Percentiles rank a stretch among this genome's conserved stretches.
Evolutionary conservation across 2,113 vertebrate genomes (phyloP).

Genomic region (Acrocephalus arundinaceus): DNA sequence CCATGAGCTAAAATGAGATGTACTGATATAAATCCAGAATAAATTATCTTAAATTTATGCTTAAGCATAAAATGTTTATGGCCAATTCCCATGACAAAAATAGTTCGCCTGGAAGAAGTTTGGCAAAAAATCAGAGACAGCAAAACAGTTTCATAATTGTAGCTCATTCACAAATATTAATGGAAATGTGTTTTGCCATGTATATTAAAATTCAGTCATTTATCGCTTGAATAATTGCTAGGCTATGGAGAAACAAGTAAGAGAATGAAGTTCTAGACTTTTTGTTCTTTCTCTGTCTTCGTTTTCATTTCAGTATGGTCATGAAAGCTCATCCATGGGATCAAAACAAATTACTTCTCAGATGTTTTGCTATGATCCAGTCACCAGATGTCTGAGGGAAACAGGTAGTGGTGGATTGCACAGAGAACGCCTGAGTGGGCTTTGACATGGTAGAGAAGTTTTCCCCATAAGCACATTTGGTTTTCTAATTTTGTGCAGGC

Average conservation of each 20-base stretch:
- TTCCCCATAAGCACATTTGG: neutral
- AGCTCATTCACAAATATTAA: neutral
- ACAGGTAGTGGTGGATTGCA: neutral
- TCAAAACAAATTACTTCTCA: neutral
- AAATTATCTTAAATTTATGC: neutral
- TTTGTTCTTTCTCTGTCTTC: neutral
- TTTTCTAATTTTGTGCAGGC: constrained; percentile 33
- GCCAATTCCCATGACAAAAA: neutral
- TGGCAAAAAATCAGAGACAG: neutral
- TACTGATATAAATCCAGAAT: neutral
- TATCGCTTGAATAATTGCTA: neutral
- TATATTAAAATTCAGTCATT: neutral
- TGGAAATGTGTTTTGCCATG: neutral
- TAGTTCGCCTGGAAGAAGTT: neutral
- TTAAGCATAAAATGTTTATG: neutral
- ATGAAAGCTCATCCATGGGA: neutral
- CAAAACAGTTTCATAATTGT: neutral
- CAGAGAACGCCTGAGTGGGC: neutral
- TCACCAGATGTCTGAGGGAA: neutral
- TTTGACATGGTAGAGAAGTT: neutral
- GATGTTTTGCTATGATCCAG: neutral
- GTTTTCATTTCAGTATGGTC: neutral
- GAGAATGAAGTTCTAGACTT: neutral
- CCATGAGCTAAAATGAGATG: neutral
- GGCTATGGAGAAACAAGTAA: neutral